Conservation (phyloP, 2,113 vertebrate genomes). For the Tetrax tetrax region DNA sequence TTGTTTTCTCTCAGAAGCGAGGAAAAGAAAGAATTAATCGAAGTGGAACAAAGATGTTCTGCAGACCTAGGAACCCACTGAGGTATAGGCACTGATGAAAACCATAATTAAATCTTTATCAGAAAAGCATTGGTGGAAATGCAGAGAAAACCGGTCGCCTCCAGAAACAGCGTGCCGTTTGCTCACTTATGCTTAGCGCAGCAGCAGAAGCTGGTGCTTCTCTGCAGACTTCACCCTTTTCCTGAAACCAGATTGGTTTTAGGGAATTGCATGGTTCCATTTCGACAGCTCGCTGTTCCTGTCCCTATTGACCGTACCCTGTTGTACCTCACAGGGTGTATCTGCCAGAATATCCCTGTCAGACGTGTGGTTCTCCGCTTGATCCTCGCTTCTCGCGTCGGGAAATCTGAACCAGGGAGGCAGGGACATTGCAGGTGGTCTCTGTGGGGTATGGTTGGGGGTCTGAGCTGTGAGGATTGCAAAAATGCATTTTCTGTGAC, state of each 20-base stretch:
- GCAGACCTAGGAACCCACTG: not conserved
- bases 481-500: not conserved
- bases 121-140: not conserved
- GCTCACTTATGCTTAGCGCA: not conserved
- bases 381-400: not conserved
- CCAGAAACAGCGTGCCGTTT: not conserved
- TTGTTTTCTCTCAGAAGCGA: not conserved
- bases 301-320: not conserved
- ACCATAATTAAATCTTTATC: not conserved
- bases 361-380: accelerated
- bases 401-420: not conserved
- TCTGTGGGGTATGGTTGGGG: not conserved
- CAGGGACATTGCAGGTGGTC: not conserved
- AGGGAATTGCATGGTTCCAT: not conserved
- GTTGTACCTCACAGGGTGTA: not conserved
- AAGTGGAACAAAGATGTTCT: not conserved
- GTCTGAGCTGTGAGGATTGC: not conserved
- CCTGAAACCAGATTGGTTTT: not conserved
- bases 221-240: not conserved
- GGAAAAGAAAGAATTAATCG: not conserved
- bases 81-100: not conserved
- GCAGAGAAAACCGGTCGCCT: not conserved
- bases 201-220: not conserved
- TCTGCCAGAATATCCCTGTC: not conserved
- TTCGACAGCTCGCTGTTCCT: not conserved